Conservation (phyloP, 1,140 invertebrate species). For the Chironomus tepperi region DNA sequence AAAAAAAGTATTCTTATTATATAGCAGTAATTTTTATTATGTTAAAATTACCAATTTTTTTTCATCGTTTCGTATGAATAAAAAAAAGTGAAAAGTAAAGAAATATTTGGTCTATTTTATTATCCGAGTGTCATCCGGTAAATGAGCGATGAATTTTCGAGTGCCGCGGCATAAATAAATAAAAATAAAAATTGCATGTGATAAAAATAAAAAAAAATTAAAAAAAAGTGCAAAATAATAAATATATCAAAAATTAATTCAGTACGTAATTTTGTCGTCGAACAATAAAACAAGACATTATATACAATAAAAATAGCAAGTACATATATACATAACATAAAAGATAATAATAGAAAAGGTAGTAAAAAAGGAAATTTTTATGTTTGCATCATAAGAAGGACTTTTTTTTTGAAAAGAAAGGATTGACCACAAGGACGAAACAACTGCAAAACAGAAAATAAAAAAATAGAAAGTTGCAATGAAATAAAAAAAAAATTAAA, state of each 20-base stretch:
- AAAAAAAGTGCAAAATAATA: neutral
- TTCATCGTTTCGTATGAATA: neutral
- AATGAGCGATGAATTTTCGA: neutral
- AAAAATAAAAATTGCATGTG: constrained; percentile 7
- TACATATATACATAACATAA: no score
- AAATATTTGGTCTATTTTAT: neutral
- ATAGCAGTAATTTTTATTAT: constrained; percentile 22
- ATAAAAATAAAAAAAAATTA: neutral
- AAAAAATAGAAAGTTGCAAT: neutral
- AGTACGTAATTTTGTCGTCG: no score
- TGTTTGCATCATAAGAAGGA: no score
- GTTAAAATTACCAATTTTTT: constrained; percentile 21
- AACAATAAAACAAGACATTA: no score
- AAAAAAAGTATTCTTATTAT: constrained; percentile 24
- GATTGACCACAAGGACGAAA: neutral
- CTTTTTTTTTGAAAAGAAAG: neutral
- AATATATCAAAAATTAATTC: neutral
- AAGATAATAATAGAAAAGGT: neutral
- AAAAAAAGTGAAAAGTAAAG: neutral
- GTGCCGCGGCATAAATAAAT: neutral
- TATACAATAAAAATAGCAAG: no score
- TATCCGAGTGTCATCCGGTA: no score
- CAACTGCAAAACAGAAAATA: neutral
- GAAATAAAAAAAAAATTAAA: neutral
- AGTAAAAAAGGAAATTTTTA: neutral